These are phyloP conservation scores for Caenorhabditis elegans DNA, from an alignment of 1,140 invertebrate genomes.

Conservation along the genomic window DNA sequence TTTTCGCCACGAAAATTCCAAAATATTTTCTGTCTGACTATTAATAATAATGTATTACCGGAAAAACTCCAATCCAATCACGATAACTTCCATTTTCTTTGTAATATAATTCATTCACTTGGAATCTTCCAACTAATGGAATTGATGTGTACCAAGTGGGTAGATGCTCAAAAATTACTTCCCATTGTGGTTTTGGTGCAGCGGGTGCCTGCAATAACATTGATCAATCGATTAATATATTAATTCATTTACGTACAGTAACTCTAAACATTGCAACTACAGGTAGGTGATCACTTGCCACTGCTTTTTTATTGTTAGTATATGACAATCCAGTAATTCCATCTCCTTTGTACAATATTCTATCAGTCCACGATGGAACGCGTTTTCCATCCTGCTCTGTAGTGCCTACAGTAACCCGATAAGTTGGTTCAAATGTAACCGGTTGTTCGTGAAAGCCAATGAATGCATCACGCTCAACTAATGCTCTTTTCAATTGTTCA, in stretches of 20 bases:
- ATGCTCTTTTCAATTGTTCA: conserved; percentile 27
- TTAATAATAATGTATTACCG: too few relatives aligned
- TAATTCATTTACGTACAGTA: background rate
- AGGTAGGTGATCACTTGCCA: conserved; percentile 43
- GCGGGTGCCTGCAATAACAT: background rate
- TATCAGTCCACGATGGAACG: conserved; percentile 47
- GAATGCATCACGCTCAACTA: conserved; percentile 19
- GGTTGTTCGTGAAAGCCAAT: conserved; percentile 14
- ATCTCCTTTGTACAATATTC: conserved; percentile 44
- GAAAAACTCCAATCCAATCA: conserved; percentile 48
- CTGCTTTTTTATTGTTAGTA: background rate
- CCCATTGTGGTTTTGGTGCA: background rate
- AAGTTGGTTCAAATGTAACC: conserved; percentile 45
- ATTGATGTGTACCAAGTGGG: conserved; percentile 43
- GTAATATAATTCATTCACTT: conserved; percentile 21
- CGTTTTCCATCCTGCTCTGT: conserved; percentile 44
- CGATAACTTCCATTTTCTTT: conserved; percentile 40
- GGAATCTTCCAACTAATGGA: conserved; percentile 43
- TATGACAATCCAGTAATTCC: conserved; percentile 1
- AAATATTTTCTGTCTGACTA: too few relatives aligned
- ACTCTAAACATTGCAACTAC: conserved; percentile 23
- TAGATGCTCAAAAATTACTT: conserved; percentile 39
- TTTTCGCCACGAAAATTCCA: too few relatives aligned
- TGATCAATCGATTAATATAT: background rate
- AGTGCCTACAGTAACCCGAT: conserved; percentile 40